A percentile compares a stretch with the other conserved stretches of the same genome.
phyloP scores from a whole-genome alignment of 2,113 vertebrate genomes.

The Nothoprocta pentlandii region DNA sequence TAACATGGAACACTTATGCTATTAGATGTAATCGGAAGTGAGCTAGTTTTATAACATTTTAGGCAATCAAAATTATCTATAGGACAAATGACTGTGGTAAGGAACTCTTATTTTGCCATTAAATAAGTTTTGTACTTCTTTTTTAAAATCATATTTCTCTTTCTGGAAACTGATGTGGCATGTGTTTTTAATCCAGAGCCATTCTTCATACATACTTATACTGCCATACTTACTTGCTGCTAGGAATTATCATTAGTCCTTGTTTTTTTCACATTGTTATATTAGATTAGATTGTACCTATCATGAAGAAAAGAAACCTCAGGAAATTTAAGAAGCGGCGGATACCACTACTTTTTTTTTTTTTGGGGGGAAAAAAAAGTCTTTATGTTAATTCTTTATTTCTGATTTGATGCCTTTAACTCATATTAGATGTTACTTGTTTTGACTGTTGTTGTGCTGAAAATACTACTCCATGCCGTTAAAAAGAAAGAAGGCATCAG shows the following conservation, averaged over 20 bases:
- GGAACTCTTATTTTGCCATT: neutral
- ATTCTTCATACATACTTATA: neutral
- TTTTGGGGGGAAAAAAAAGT: neutral
- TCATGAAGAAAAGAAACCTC: neutral
- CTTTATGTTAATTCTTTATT: accelerated
- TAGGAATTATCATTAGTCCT: neutral
- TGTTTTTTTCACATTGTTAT: neutral
- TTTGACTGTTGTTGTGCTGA: neutral
- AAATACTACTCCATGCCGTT: neutral
- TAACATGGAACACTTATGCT: neutral
- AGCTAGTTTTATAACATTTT: neutral
- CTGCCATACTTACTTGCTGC: accelerated
- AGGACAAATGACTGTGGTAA: neutral
- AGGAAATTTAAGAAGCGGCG: neutral
- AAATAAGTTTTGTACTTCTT: neutral
- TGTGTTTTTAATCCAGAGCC: neutral
- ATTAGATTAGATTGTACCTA: neutral
- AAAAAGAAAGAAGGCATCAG: neutral
- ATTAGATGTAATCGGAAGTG: neutral
- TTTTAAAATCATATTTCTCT: neutral
- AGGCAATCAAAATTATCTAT: neutral
- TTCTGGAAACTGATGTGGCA: neutral
- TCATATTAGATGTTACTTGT: neutral
- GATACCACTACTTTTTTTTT: neutral
- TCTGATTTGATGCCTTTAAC: neutral